Percentiles rank a stretch among this genome's conserved stretches.
Evolutionary conservation across 2,113 vertebrate genomes (phyloP).

Genomic region (Zosterops japonicus): DNA sequence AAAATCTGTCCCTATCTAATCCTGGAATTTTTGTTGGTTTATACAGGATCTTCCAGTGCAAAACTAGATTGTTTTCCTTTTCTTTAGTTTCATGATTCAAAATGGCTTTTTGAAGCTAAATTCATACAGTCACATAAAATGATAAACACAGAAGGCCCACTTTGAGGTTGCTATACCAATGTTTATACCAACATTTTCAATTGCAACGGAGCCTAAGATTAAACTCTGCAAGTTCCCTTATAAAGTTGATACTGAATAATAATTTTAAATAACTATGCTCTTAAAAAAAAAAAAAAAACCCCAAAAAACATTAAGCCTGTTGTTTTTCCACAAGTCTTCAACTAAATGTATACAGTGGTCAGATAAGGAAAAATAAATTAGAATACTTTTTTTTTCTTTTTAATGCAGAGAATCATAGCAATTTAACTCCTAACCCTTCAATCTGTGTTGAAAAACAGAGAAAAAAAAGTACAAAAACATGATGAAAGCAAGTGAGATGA

Average conservation of each 20-base stretch:
- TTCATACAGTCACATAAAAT: not conserved
- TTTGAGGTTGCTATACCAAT: not conserved
- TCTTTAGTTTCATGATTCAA: not conserved
- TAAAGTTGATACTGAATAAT: not conserved
- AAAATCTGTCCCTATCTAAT: not conserved
- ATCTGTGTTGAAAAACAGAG: not conserved
- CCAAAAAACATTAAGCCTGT: too few relatives aligned
- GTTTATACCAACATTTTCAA: not conserved
- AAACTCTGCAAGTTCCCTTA: not conserved
- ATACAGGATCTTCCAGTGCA: not conserved
- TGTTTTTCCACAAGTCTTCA: not conserved
- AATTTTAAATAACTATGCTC: not conserved
- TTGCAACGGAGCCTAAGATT: not conserved
- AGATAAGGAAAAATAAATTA: not conserved
- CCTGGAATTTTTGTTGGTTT: not conserved
- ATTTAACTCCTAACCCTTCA: not conserved
- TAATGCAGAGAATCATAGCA: not conserved
- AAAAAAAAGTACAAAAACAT: rapidly evolving
- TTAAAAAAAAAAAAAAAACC: not conserved
- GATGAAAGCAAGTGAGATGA: not conserved
- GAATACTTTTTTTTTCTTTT: not conserved
- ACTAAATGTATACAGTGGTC: not conserved
- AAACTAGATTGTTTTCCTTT: not conserved
- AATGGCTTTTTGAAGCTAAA: not conserved
- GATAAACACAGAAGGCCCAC: not conserved